A percentile compares a stretch with the other conserved stretches of the same genome.
These are phyloP conservation scores for Scaptodrosophila latifasciaeformis DNA, from an alignment of 2,888 invertebrate species.

Conservation along the genomic window DNA sequence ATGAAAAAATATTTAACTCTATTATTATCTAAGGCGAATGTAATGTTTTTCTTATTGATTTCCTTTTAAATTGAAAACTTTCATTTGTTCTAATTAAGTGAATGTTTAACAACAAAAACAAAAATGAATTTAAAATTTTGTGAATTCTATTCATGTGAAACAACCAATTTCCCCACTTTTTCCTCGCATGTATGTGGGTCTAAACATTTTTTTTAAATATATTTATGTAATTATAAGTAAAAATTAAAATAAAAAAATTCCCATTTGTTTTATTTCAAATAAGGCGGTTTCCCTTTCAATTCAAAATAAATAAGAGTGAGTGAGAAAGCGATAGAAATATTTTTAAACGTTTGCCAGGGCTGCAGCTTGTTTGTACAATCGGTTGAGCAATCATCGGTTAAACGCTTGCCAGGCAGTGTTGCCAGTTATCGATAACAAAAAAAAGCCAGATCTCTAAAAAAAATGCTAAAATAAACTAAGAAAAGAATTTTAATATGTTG, in stretches of 20 bases:
- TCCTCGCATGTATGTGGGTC: conserved; percentile 53
- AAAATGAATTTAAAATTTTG: conserved; percentile 30
- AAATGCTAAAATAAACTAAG: too few relatives aligned
- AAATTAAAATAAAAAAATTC: conserved; percentile 2
- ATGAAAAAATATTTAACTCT: conserved; percentile 45
- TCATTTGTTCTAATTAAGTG: conserved; percentile 42
- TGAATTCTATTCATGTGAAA: conserved; percentile 48
- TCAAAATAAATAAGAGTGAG: background rate
- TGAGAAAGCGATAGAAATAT: background rate
- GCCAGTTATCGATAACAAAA: too few relatives aligned
- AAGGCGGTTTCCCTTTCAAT: background rate
- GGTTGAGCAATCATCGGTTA: too few relatives aligned
- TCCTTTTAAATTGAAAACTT: conserved; percentile 14
- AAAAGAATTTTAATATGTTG: too few relatives aligned
- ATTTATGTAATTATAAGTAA: conserved; percentile 21
- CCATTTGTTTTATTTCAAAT: background rate
- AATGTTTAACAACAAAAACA: conserved; percentile 19
- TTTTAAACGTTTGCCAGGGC: background rate
- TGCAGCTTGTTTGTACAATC: conserved; percentile 13
- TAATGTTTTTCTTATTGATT: conserved; percentile 37
- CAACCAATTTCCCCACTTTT: conserved; percentile 48
- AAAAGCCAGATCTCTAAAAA: too few relatives aligned
- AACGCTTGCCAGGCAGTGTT: too few relatives aligned
- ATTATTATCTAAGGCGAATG: conserved; percentile 38
- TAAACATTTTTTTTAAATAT: conserved; percentile 57